Percentiles rank a stretch among this genome's conserved stretches.
These are phyloP conservation scores for Colletes collaris DNA, from an alignment of 2,888 invertebrate species.

Conservation along the genomic window DNA sequence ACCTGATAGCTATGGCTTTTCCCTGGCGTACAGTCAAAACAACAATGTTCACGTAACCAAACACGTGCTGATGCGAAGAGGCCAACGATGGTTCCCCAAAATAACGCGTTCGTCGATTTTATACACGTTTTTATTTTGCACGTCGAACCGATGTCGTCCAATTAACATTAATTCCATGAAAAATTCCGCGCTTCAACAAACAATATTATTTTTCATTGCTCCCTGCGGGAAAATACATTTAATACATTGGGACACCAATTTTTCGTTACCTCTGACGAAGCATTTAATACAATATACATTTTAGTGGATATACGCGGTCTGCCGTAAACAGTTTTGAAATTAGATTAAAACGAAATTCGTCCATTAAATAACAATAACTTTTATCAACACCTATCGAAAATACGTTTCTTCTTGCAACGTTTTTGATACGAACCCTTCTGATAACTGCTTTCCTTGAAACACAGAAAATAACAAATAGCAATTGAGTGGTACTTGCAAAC, in stretches of 20 bases:
- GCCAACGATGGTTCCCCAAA: conserved; percentile 32
- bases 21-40: conserved; percentile 39
- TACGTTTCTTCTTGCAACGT: too few relatives aligned
- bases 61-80: conserved; percentile 36
- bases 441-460: too few relatives aligned
- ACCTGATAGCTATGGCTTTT: conserved; percentile 57
- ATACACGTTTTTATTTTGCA: neutral
- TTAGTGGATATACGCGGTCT: too few relatives aligned
- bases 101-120: conserved; percentile 32
- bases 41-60: conserved; percentile 52
- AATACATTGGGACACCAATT: neutral
- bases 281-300: neutral
- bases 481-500: too few relatives aligned
- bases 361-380: too few relatives aligned
- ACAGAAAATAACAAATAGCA: too few relatives aligned
- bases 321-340: too few relatives aligned
- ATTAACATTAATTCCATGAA: conserved; percentile 8
- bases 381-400: too few relatives aligned
- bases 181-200: neutral
- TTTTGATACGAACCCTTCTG: too few relatives aligned
- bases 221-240: neutral
- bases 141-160: neutral
- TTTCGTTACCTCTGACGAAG: neutral
- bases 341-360: too few relatives aligned
- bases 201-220: neutral